Evolutionary conservation across 2,113 vertebrate genomes (phyloP).

Genomic region (Daubentonia madagascariensis): DNA sequence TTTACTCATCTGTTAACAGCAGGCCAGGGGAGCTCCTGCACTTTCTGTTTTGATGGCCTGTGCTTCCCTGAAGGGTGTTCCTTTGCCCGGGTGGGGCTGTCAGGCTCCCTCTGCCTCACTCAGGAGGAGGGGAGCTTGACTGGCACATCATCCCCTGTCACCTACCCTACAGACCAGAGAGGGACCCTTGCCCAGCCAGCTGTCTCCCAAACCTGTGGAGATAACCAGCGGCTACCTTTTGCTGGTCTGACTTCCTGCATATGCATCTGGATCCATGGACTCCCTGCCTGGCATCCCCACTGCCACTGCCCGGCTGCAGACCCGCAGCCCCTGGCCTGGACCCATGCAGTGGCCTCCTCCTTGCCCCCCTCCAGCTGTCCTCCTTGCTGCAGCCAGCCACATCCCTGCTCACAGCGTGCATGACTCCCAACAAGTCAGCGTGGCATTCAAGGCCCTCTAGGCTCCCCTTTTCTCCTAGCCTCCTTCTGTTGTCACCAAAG

Average conservation of each 20-base stretch:
- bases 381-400: background rate
- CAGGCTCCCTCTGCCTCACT: background rate
- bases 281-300: background rate
- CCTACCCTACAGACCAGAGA: background rate
- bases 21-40: background rate
- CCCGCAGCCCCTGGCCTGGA: accelerated
- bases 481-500: background rate
- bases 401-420: background rate
- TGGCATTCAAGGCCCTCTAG: background rate
- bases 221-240: accelerated
- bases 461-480: background rate
- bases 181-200: background rate
- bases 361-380: too few species aligned
- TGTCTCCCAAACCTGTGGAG: accelerated
- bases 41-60: background rate
- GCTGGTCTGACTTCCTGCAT: background rate
- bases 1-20: background rate
- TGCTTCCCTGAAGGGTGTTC: background rate
- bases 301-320: accelerated
- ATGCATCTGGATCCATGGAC: accelerated
- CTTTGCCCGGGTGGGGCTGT: accelerated
- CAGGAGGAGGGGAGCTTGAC: background rate
- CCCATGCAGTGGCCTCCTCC: accelerated
- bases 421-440: accelerated
- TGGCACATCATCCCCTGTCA: background rate